A percentile compares a stretch with the other conserved stretches of the same genome.
Evolutionary conservation across 2,113 vertebrate species (phyloP).

Genomic region (Martes martes): DNA sequence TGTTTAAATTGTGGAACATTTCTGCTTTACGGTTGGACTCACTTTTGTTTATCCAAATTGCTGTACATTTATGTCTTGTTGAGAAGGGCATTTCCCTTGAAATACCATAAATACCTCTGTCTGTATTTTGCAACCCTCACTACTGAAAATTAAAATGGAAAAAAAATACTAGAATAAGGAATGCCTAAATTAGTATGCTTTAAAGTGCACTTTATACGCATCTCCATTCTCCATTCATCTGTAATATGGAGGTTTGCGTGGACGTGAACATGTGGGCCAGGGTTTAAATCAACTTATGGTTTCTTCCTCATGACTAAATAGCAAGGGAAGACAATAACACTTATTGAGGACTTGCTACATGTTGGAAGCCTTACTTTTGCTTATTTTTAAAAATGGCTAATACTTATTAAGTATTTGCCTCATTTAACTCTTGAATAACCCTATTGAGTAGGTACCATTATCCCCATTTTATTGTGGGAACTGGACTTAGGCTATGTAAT

Average conservation of each 20-base stretch:
- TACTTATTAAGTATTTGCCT: not conserved
- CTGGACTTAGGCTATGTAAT: not conserved
- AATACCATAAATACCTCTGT: not conserved
- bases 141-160: slow-evolving; percentile 42
- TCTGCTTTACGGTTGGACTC: not conserved
- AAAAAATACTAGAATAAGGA: slow-evolving; percentile 28
- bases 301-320: slow-evolving; percentile 11
- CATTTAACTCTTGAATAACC: not conserved
- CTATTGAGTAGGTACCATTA: not conserved
- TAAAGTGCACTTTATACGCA: not conserved
- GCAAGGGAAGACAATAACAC: not conserved
- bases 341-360: not conserved
- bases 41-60: not conserved
- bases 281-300: not conserved
- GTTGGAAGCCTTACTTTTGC: not conserved
- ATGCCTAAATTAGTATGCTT: not conserved
- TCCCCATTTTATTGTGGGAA: not conserved
- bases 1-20: not conserved
- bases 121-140: not conserved
- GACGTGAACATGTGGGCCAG: not conserved
- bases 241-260: not conserved
- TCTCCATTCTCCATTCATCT: not conserved
- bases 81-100: slow-evolving; percentile 15
- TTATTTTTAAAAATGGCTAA: not conserved
- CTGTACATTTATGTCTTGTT: not conserved